Base-by-base conservation (phyloP, 2,888 invertebrate genomes). In the Leptogaster cylindrica region DNA sequence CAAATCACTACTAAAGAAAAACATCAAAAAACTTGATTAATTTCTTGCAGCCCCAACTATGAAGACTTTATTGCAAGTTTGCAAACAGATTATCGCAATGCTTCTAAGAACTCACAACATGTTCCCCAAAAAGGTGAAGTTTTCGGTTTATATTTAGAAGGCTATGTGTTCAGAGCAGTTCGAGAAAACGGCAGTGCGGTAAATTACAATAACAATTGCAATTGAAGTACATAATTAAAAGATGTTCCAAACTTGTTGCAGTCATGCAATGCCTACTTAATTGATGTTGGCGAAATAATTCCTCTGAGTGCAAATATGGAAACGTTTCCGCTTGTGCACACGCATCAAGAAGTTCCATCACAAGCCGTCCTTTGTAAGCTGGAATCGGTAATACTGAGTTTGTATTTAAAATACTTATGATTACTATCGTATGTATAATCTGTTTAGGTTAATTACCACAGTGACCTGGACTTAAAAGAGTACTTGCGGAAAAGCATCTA, bases 301-400 rank as follows among this genome's bases (percentile, higher is more conserved):
- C 51, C 46, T n/a, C 33, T 70, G 8, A 51, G 39, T 5, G 27
- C 50, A 18, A 50, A 69, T 10, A 67, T 58, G 67, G 16, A 36
- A 14, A 25, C 65, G 16, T 69, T 44, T 31, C 16, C 46, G 1
- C 61, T 70, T 12, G 63, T 67, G n/a, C 10, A 10, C 6, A 20
- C 51, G 2, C 58, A 58, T 55, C 50, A 65, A 14, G 14, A 52
- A 31, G 18, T 52, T 39, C 41, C 46, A n/a, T 41, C 67, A 44
- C 67, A 66, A 63, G 70, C 70, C 23, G 44, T 67, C 27, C 25
- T 70, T 12, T 70, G 70, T 44, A 67, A 70, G 66, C 28, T 70
- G 27, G 58, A 66, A 27, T 50, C 58, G 27, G 70, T 70, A 67
- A 36, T 10, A 1, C n/a, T 10, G 20, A 27, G 14, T 31, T 12